A percentile compares a stretch with the other conserved stretches of the same genome.
These are phyloP conservation scores for Apamea anceps DNA, from an alignment of 2,888 invertebrate species.

Conservation along the genomic window DNA sequence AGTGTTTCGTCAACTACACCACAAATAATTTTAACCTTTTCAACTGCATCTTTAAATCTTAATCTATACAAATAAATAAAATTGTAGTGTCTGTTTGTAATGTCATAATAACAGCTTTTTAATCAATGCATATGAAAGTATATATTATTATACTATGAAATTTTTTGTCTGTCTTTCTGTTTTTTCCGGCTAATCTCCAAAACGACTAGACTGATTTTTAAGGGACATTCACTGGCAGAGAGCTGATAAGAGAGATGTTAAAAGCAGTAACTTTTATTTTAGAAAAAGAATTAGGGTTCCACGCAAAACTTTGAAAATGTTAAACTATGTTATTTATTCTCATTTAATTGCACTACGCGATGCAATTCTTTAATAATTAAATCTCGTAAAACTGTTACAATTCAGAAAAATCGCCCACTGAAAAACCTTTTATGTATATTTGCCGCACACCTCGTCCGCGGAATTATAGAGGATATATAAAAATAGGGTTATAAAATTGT, in stretches of 20 bases:
- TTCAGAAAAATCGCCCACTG: conserved; percentile 26
- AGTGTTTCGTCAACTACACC: conserved; percentile 74
- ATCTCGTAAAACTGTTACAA: not conserved
- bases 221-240: not conserved
- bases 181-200: not conserved
- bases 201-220: not conserved
- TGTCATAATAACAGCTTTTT: too few relatives aligned
- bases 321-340: not conserved
- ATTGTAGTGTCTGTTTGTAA: too few relatives aligned
- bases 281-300: not conserved
- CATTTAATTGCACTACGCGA: too few relatives aligned
- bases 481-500: conserved; percentile 43
- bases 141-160: too few relatives aligned
- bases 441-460: too few relatives aligned
- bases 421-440: conserved; percentile 24
- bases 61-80: not conserved
- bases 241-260: not conserved
- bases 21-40: conserved; percentile 67
- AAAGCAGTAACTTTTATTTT: not conserved
- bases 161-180: too few relatives aligned
- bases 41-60: conserved; percentile 24
- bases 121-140: too few relatives aligned
- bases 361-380: not conserved
- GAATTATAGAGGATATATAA: conserved; percentile 26
- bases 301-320: not conserved